Evolutionary conservation across 2,113 vertebrate species (phyloP), one percentile per base, ranked within the genome.

Genomic region (Pampusana beccarii): DNA sequence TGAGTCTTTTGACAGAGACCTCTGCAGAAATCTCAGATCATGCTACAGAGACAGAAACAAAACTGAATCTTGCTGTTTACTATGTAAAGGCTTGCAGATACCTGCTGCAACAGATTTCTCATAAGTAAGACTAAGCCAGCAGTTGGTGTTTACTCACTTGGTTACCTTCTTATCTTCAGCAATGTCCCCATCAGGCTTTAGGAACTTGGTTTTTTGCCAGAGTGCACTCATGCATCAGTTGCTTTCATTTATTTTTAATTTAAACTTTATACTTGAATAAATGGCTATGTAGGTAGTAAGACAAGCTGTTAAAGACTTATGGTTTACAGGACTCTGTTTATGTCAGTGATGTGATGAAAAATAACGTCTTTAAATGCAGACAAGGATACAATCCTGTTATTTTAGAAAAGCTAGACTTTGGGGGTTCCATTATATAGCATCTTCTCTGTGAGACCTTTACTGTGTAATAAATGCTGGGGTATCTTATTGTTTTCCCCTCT

Each of bases 171-270:
- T 26, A 64, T 88, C 53, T 80, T 94, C 60, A 51, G 48, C 48
- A 80, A 17, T 46, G 57, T 70, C 72, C 64, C 51, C 71, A 57
- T 91, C 64, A 86, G n/a, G 38, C 70, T 95, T 96, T 92, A 66
- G 62, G 62, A 96, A 86, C 67, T 53, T 53, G 25, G 11, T 80
- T 77, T 46, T 92, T 96, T 92, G 8, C 53, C 34, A 92, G 40
- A 95, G 36, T 90, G 54, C 82, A 69, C n/a, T 93, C 57, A 57
- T 84, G 46, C 89, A 60, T 91, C 92, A 90, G 71, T 93, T 96
- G 28, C 72, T 97, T 95, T 95, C 67, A 90, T 87, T 97, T 96
- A 90, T 97, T 97, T 97, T 92, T 86, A 86, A 88, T 88, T 92
- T 86, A 86, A 92, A 51, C 12, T 86, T 93, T 88, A 64, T 78